Evolutionary conservation across 2,113 vertebrate species (phyloP), one percentile per base, ranked within the genome.

Genomic region (Vanacampus margaritifer): DNA sequence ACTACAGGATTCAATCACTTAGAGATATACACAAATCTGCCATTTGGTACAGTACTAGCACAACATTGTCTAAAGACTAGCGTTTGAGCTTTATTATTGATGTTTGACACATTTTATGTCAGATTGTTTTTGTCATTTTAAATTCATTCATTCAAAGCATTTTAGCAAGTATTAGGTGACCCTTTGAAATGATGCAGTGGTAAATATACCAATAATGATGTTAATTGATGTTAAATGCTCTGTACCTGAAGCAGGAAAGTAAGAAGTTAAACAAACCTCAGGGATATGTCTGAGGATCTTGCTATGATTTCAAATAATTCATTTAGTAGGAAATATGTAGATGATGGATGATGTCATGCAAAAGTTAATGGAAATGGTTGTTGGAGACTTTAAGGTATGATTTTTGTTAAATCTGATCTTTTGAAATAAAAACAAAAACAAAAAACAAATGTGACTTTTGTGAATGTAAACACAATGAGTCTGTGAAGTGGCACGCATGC

Each of bases 1-100:
- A 57, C 9, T 1, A 32, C 16, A 21, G 41, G 78, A 78, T 80
- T 79, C 45, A 76, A 73, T 78, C 76, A 21, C 17, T 3, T 23
- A 54, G 53, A 54, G 13, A n/a, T n/a, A n/a, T n/a, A n/a, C n/a
- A n/a, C n/a, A n/a, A n/a, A n/a, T n/a, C n/a, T 54, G 24, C 2
- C 6, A 28, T 56, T 56, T 56, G 12, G 13, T 7, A 14, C 13
- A 26, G 53, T 14, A 26, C 53, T 28, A 56, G 26, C 53, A 56
- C 24, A 56, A 28, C 14, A 28, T 56, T 28, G 5, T 28, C 12
- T 26, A 13, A 54, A 5, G 23, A 28, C 23, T 24, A 26, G 13
- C 53, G 26, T 54, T 28, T 16, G 53, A 3, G 53, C 12, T 54
- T 56, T 56, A 53, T 24, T 24, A 9, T 56, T 56, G 5, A 28